phyloP scores from a whole-genome alignment of 1,140 invertebrate species.

The Pogonus chalceus region DNA sequence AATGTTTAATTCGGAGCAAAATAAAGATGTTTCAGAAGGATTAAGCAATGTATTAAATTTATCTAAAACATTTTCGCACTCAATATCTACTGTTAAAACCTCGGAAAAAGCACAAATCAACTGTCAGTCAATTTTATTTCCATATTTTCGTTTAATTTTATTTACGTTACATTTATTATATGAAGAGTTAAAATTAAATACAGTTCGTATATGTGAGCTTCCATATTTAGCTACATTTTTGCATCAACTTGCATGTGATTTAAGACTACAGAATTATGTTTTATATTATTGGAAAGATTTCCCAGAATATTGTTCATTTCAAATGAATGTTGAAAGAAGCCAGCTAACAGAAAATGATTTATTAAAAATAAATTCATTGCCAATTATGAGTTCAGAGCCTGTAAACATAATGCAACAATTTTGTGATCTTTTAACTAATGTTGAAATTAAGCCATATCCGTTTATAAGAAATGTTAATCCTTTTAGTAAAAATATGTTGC shows the following conservation, averaged over 20 bases:
- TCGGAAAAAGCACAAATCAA: conserved; percentile 43
- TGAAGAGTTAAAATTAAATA: conserved; percentile 81
- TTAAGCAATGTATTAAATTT: conserved; percentile 26
- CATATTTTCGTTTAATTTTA: conserved; percentile 61
- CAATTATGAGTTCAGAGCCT: conserved; percentile 50
- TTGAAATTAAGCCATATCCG: conserved; percentile 48
- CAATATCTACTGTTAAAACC: not conserved
- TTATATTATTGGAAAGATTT: conserved; percentile 83
- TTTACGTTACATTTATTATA: conserved; percentile 81
- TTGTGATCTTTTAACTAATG: conserved; percentile 47
- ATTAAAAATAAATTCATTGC: conserved; percentile 50
- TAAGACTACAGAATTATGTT: conserved; percentile 59
- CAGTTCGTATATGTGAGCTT: conserved; percentile 55
- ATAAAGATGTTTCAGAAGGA: conserved; percentile 29
- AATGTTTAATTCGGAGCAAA: conserved; percentile 50
- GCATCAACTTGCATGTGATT: conserved; percentile 67
- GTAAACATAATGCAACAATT: conserved; percentile 62
- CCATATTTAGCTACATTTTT: conserved; percentile 60
- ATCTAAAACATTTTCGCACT: conserved; percentile 19
- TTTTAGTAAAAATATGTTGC: conserved; percentile 60
- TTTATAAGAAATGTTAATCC: conserved; percentile 59
- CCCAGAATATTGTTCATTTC: conserved; percentile 45
- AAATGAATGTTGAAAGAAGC: conserved; percentile 23
- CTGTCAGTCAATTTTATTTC: conserved; percentile 57
- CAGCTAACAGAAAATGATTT: conserved; percentile 43